Evolutionary conservation across 1,140 invertebrate genomes (phyloP).

Genomic region (Apis laboriosa): DNA sequence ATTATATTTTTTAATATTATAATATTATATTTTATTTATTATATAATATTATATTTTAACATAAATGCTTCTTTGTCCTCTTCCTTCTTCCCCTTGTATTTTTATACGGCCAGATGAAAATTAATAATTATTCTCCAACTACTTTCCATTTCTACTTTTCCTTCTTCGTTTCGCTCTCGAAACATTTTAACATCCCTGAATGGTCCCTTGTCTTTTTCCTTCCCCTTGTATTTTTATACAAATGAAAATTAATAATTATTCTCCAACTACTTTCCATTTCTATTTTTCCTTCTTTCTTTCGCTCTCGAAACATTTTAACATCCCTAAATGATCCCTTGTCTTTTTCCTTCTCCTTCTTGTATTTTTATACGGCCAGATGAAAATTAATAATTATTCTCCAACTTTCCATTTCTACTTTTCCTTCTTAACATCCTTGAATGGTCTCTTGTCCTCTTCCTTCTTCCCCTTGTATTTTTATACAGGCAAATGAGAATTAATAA

Average conservation of each 20-base stretch:
- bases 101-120: rapidly evolving
- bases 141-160: not conserved
- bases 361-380: not conserved
- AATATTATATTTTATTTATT: too few species aligned
- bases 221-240: not conserved
- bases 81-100: not conserved
- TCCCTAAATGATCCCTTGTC: not conserved
- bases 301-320: not conserved
- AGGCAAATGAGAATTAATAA: rapidly evolving
- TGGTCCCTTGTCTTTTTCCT: too few species aligned
- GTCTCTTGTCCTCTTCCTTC: not conserved
- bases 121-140: not conserved
- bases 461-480: not conserved
- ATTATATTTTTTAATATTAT: too few species aligned
- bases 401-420: not conserved
- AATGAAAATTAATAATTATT: not conserved
- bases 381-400: too few species aligned
- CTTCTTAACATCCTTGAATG: too few species aligned
- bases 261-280: not conserved
- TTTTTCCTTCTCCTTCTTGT: too few species aligned
- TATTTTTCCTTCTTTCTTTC: too few species aligned
- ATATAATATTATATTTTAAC: too few species aligned
- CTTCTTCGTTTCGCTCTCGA: not conserved
- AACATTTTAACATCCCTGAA: not conserved
- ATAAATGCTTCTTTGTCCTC: not conserved